Evolutionary conservation across 2,797 vertebrate species (phyloP).

Genomic region (Tragelaphus oryx): DNA sequence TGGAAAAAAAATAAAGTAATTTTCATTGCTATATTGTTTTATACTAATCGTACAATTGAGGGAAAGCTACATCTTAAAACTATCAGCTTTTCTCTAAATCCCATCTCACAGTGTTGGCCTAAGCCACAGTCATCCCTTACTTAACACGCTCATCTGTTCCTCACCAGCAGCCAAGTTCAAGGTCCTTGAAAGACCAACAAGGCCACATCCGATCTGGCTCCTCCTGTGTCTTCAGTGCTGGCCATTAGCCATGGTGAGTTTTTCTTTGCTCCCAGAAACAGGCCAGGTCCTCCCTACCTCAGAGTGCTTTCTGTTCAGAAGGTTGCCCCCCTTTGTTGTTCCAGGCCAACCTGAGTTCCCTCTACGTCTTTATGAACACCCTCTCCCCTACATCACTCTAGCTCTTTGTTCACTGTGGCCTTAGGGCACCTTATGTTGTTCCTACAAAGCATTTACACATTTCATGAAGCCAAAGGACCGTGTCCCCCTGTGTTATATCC

Average conservation of each 20-base stretch:
- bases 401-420: background rate
- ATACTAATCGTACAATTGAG: background rate
- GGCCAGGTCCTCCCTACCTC: background rate
- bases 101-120: background rate
- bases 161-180: background rate
- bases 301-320: background rate
- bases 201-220: background rate
- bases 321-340: background rate
- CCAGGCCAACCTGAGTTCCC: too few relatives aligned
- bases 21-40: background rate
- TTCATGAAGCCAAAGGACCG: background rate
- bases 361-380: background rate
- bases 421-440: background rate
- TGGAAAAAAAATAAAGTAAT: background rate
- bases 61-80: background rate
- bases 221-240: background rate
- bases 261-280: background rate
- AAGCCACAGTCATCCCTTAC: background rate
- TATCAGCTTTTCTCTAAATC: background rate
- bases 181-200: background rate
- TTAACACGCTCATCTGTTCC: background rate
- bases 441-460: background rate
- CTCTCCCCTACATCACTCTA: too few relatives aligned
- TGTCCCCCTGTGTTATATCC: background rate
- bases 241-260: too few relatives aligned